Conservation (phyloP, 1,140 invertebrate species). For the Formica selysi region DNA sequence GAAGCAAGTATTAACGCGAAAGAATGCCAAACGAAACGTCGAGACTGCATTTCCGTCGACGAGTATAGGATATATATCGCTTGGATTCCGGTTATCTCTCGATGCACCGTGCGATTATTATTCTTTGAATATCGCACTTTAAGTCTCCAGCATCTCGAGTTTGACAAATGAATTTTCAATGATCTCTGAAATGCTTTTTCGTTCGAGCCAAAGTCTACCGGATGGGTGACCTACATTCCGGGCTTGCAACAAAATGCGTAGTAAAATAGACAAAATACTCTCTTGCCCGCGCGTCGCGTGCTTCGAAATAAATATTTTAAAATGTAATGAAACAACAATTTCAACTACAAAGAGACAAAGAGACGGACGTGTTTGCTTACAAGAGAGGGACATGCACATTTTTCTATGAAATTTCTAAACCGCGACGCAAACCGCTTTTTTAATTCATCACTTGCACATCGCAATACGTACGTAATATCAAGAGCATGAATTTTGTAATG, state of each 20-base stretch:
- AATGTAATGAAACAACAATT: neutral
- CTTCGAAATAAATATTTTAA: slow-evolving; percentile 43
- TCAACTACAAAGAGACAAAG: neutral
- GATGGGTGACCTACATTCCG: neutral
- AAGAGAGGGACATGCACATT: neutral
- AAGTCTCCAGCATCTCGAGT: neutral
- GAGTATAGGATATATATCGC: neutral
- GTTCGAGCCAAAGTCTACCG: neutral
- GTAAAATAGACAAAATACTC: neutral
- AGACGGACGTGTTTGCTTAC: neutral
- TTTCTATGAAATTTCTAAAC: neutral
- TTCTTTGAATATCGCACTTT: neutral
- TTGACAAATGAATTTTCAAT: slow-evolving; percentile 48
- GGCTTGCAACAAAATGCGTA: slow-evolving; percentile 1
- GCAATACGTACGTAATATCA: neutral
- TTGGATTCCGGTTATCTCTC: neutral
- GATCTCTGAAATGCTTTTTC: slow-evolving; percentile 5
- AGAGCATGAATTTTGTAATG: too few relatives aligned
- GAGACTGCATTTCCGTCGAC: neutral
- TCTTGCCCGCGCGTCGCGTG: neutral
- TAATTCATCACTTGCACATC: too few relatives aligned
- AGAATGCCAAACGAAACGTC: slow-evolving; percentile 20
- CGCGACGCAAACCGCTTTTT: too few relatives aligned
- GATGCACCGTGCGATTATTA: neutral
- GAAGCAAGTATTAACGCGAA: slow-evolving; percentile 29